Percentiles rank a stretch among this genome's conserved stretches.
These are phyloP conservation scores for Amblyjoppa fuscipennis DNA, from an alignment of 2,888 invertebrate genomes.

Conservation along the genomic window DNA sequence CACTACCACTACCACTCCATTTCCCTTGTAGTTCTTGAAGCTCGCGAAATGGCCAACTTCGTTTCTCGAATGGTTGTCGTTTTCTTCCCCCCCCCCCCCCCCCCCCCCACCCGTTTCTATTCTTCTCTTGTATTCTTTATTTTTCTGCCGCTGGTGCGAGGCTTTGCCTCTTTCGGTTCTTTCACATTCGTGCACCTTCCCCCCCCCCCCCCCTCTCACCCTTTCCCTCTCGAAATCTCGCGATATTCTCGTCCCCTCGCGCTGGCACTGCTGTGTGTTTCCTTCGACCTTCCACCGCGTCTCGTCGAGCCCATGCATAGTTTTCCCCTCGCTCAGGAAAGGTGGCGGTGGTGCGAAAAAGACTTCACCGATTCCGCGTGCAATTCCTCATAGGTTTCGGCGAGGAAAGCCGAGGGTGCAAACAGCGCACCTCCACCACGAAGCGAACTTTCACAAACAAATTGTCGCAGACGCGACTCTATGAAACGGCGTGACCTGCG, in stretches of 20 bases:
- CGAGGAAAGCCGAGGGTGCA: not conserved
- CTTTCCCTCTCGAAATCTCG: not conserved
- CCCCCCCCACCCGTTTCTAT: conserved; percentile 26
- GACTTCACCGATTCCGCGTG: conserved; percentile 28
- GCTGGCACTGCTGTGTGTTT: conserved; percentile 5
- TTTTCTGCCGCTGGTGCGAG: conserved; percentile 32
- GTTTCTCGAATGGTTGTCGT: conserved; percentile 50
- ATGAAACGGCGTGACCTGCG: conserved; percentile 1
- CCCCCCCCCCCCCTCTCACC: not conserved
- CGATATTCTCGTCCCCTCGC: conserved; percentile 13
- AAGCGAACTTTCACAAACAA: conserved; percentile 33
- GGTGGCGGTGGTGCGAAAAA: conserved; percentile 32
- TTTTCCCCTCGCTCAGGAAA: not conserved
- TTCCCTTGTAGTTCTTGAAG: conserved; percentile 33
- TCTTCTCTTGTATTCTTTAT: conserved; percentile 19
- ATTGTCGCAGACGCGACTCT: conserved; percentile 23
- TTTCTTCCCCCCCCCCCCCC: conserved; percentile 34
- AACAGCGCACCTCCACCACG: conserved; percentile 3
- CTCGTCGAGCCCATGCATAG: conserved; percentile 23
- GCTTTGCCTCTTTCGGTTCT: conserved; percentile 34
- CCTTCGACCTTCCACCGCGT: conserved; percentile 7
- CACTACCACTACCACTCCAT: not conserved
- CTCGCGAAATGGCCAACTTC: conserved; percentile 73
- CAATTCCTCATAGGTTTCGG: conserved; percentile 24
- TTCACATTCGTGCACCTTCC: conserved; percentile 26